These are phyloP conservation scores for Liolophura sinensis DNA, from an alignment of 1,140 invertebrate species.

Conservation along the genomic window DNA sequence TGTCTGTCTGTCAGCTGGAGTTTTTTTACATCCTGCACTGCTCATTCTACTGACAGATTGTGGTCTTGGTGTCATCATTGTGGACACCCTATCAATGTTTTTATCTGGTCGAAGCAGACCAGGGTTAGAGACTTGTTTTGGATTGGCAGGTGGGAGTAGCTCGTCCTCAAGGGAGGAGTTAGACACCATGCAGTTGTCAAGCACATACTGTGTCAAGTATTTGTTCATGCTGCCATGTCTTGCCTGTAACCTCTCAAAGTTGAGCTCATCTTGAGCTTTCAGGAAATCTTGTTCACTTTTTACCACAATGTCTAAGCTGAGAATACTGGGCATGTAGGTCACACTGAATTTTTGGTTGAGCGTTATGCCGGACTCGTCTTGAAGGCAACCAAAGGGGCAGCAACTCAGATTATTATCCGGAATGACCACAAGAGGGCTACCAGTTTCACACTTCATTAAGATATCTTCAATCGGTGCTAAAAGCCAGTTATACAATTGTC, in stretches of 20 bases:
- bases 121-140: slow-evolving; percentile 40
- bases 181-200: neutral
- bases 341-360: slow-evolving; percentile 36
- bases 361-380: slow-evolving; percentile 32
- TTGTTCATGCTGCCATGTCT: slow-evolving; percentile 31
- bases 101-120: slow-evolving; percentile 16
- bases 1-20: too few relatives aligned
- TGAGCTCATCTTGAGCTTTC: slow-evolving; percentile 36
- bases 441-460: slow-evolving; percentile 31
- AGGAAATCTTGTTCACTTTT: slow-evolving; percentile 43
- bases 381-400: slow-evolving; percentile 46
- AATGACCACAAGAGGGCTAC: slow-evolving; percentile 43
- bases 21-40: too few relatives aligned
- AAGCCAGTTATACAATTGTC: slow-evolving; percentile 42
- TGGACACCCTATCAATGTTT: too few relatives aligned
- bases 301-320: slow-evolving; percentile 38
- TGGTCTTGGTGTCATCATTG: too few relatives aligned
- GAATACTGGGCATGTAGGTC: slow-evolving; percentile 41
- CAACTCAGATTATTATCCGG: slow-evolving; percentile 46
- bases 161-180: too few relatives aligned
- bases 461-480: slow-evolving; percentile 48
- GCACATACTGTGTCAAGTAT: slow-evolving; percentile 4
- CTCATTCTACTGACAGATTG: too few relatives aligned
- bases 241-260: slow-evolving; percentile 37
- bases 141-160: slow-evolving; percentile 13